Base-by-base conservation (phyloP, 2,797 vertebrate species). In the Pseudopleuronectes americanus region DNA sequence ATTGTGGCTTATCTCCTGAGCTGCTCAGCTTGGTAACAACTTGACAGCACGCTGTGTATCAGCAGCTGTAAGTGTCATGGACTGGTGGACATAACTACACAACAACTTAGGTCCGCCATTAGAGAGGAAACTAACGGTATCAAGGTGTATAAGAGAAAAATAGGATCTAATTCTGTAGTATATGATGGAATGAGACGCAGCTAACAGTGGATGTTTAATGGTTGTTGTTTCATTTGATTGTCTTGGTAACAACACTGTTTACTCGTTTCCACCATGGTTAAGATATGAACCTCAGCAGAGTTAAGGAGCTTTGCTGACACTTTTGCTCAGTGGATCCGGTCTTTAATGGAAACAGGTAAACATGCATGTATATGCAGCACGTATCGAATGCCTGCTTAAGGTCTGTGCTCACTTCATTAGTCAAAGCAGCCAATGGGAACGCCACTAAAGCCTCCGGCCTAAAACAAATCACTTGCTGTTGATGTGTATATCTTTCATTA, bases 321-420 rank as follows among this genome's bases (percentile, higher is more conserved):
- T 4, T 1, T 31, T 10, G 6, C 31, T 38, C 23, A 41, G 48
- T 41, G 33, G 2, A 13, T 41, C 10, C 19, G 1, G 13, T 41
- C 66, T 51, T 47, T 33, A 24, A 41, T 51, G 47, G 59, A 24
- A 51, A 45, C 21, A 26, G 38, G 7, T 14, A 41, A 16, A 19
- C 8, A 8, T 43, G 38, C 21, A 8, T 54, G 21, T 23, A 52
- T n/a, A n/a, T n/a, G n/a, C 49, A 52, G 9, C 16, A 28, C 12
- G 26, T 49, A 51, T 62, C 33, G 57, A 57, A 38, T 16, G 19
- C 24, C 17, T 47, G n/a, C 16, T 43, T 10, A 62, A 51, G n/a
- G 53, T 23, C 57, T 19, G 1, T 33, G 31, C 31, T 56, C 47
- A 38, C 24, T 61, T 57, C 36, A 68, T 63, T 68, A 47, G 33